Evolutionary conservation across 2,888 invertebrate genomes (phyloP).

Genomic region (Caenorhabditis imperialis): DNA sequence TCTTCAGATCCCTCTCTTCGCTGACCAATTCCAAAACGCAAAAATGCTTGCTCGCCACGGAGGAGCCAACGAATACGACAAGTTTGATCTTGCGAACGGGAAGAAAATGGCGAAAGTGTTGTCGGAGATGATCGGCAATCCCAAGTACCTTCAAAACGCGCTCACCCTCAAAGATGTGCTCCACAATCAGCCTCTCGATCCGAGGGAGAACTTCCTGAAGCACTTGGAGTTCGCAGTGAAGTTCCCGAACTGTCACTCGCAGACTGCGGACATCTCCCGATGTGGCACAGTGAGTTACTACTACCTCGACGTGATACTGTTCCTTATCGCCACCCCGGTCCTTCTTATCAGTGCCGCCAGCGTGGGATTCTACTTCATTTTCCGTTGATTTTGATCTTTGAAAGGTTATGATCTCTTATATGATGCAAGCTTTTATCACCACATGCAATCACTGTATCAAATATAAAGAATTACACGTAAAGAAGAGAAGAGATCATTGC

Average conservation of each 20-base stretch:
- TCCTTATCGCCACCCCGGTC: conserved; percentile 7
- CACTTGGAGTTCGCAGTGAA: conserved; percentile 40
- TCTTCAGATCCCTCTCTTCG: conserved; percentile 41
- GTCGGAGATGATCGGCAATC: conserved; percentile 17
- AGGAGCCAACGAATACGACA: conserved; percentile 40
- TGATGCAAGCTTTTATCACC: conserved; percentile 1
- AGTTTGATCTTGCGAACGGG: conserved; percentile 24
- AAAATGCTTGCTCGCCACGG: conserved; percentile 41
- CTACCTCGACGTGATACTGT: conserved; percentile 35
- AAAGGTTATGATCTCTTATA: conserved; percentile 1
- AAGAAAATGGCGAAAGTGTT: conserved; percentile 16
- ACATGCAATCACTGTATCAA: neutral
- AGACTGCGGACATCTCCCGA: conserved; percentile 12
- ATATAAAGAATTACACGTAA: neutral
- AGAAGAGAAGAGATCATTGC: conserved; percentile 3
- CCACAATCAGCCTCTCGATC: conserved; percentile 32
- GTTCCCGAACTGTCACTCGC: conserved; percentile 15
- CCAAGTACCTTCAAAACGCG: too few species aligned
- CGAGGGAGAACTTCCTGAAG: conserved; percentile 25
- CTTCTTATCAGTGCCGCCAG: conserved; percentile 10
- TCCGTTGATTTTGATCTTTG: conserved; percentile 4
- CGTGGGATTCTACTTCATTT: neutral
- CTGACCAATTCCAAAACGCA: conserved; percentile 29
- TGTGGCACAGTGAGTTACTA: conserved; percentile 12
- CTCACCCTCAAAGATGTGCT: conserved; percentile 25